Evolutionary conservation across 2,888 invertebrate genomes (phyloP), one percentile per base, ranked within the genome.

Genomic region (Pachliopta kotzebuea): DNA sequence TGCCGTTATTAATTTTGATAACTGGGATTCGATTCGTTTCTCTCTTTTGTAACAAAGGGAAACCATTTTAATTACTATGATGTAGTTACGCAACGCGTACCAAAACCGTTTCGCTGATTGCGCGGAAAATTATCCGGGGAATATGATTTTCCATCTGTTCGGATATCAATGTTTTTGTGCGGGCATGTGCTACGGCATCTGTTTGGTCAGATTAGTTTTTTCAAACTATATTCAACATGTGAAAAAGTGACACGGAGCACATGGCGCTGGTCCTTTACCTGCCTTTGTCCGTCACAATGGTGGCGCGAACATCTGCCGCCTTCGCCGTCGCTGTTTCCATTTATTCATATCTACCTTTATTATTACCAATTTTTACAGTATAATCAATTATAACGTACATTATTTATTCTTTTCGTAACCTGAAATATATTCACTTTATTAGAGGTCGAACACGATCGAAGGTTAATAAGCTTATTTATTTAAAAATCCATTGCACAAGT

Each of bases 41-140:
- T 88, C 89, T 88, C 87, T 89, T 90, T 88, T 88, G 88, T 88
- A 89, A 90, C 89, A 90, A 90, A 90, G 88, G 88, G 87, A 89
- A 90, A 84, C 85, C 86, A 85, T 87, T 78, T 86, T 86, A 89
- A 90, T 90, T 88, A 86, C 88, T 88, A 87, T 81, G 83, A 75
- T 77, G 83, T 81, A 81, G 80, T 86, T 85, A 78, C 80, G 77
- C 76, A 73, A 76, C 74, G 77, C 60, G 78, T 82, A 75, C 26
- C 58, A 23, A 57, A 57, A 14, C 82, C 76, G 72, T 71, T 78
- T 74, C n/a, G 58, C 72, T 75, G 70, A 77, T 79, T 75, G 71
- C 71, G 79, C 76, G 69, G 72, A 78, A 83, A 84, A 83, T 73
- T 69, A 29, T 31, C 37, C 14, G 14, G n/a, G 76, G 72, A 69